These are phyloP conservation scores for Dolichopus griseipennis DNA, from an alignment of 2,888 invertebrate species.

Conservation along the genomic window DNA sequence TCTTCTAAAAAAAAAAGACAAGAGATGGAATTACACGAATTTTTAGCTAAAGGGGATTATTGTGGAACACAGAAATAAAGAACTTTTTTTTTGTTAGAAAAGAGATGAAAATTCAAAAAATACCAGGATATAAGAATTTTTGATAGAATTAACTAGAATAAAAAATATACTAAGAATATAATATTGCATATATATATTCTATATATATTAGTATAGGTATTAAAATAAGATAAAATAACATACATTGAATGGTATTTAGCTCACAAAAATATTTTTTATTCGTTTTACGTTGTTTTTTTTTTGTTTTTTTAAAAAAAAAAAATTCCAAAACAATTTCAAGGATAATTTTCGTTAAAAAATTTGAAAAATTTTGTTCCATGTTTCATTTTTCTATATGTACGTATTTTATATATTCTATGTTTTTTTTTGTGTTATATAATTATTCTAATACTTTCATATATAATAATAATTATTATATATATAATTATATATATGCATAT, in stretches of 20 bases:
- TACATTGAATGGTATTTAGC: not conserved
- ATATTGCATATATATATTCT: too few species aligned
- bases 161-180: too few species aligned
- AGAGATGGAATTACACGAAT: constrained; percentile 2
- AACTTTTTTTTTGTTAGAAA: not conserved
- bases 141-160: not conserved
- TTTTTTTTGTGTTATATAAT: not conserved
- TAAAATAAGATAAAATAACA: not conserved
- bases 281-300: not conserved
- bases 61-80: not conserved
- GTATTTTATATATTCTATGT: not conserved
- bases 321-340: not conserved
- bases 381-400: not conserved
- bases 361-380: not conserved
- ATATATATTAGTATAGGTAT: not conserved
- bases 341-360: constrained; percentile 4
- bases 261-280: not conserved
- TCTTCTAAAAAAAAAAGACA: too few species aligned
- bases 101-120: too few species aligned
- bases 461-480: not conserved
- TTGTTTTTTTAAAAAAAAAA: not conserved
- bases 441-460: not conserved
- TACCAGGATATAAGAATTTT: not conserved
- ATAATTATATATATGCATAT: not conserved
- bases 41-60: not conserved